phyloP scores from a whole-genome alignment of 2,113 vertebrate species.

The Oncorhynchus gorbuscha region DNA sequence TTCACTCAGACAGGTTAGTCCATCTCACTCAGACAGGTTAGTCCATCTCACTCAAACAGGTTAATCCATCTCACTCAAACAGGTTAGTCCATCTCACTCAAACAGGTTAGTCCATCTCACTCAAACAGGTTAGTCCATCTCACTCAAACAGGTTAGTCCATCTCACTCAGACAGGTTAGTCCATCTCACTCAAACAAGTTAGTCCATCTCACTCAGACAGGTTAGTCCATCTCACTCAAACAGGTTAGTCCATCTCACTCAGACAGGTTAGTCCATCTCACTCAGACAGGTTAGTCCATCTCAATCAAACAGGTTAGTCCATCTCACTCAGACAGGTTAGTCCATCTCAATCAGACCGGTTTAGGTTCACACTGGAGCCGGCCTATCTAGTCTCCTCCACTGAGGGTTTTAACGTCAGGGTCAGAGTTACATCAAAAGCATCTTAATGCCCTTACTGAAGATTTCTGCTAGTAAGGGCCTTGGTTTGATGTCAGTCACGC shows the following conservation, averaged over 20 bases:
- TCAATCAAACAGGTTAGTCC: too few relatives aligned
- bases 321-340: too few relatives aligned
- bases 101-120: slow-evolving; percentile 71
- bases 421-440: not conserved
- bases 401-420: not conserved
- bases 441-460: too few relatives aligned
- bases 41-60: slow-evolving; percentile 1
- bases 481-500: not conserved
- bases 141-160: slow-evolving; percentile 23
- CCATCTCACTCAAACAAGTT: not conserved
- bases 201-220: slow-evolving; percentile 83
- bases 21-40: slow-evolving; percentile 86
- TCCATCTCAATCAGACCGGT: too few relatives aligned
- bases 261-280: too few relatives aligned
- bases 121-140: slow-evolving; percentile 77
- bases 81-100: slow-evolving; percentile 82
- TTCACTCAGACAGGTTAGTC: not conserved
- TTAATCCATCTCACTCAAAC: slow-evolving; percentile 77
- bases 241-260: too few relatives aligned
- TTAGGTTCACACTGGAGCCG: not conserved
- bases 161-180: slow-evolving; percentile 85
- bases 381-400: not conserved
- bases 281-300: too few relatives aligned
- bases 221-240: slow-evolving; percentile 49
- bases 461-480: too few relatives aligned